A percentile compares a stretch with the other conserved stretches of the same genome.
phyloP scores from a whole-genome alignment of 2,797 vertebrate species.

The Brachyrhaphis roseni region DNA sequence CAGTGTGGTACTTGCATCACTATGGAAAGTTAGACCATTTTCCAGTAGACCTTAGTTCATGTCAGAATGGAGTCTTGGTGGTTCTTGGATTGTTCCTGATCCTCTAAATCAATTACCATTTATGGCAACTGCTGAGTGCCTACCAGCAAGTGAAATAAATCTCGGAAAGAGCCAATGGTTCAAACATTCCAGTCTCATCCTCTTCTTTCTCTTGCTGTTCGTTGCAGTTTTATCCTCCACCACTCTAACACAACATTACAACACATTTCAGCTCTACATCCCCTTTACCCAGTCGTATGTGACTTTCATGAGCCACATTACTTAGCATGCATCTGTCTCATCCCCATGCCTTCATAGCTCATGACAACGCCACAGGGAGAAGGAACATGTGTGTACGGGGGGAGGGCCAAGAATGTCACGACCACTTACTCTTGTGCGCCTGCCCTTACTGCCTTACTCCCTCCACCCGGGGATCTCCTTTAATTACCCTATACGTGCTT shows the following conservation, averaged over 20 bases:
- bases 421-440: constrained; percentile 41
- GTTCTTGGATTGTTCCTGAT: not conserved
- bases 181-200: constrained; percentile 10
- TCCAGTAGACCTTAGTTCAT: not conserved
- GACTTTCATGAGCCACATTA: constrained; percentile 32
- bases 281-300: constrained; percentile 23
- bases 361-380: constrained; percentile 29
- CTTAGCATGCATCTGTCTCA: constrained; percentile 31
- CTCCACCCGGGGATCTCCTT: constrained; percentile 39
- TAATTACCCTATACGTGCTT: constrained; percentile 60
- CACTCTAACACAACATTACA: constrained; percentile 23
- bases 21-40: not conserved
- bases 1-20: not conserved
- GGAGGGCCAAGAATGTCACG: constrained; percentile 40
- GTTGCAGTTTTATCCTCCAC: constrained; percentile 3
- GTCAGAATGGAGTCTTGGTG: not conserved
- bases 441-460: constrained; percentile 42
- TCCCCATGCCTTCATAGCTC: constrained; percentile 24
- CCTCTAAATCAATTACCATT: not conserved
- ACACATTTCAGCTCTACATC: constrained; percentile 29
- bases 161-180: not conserved
- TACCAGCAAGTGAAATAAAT: not conserved
- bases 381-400: constrained; percentile 31
- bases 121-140: not conserved
- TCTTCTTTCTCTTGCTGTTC: constrained; percentile 7